Evolutionary conservation across 2,113 vertebrate genomes (phyloP), one percentile per base, ranked within the genome.

Genomic region (Ardeotis arabs): DNA sequence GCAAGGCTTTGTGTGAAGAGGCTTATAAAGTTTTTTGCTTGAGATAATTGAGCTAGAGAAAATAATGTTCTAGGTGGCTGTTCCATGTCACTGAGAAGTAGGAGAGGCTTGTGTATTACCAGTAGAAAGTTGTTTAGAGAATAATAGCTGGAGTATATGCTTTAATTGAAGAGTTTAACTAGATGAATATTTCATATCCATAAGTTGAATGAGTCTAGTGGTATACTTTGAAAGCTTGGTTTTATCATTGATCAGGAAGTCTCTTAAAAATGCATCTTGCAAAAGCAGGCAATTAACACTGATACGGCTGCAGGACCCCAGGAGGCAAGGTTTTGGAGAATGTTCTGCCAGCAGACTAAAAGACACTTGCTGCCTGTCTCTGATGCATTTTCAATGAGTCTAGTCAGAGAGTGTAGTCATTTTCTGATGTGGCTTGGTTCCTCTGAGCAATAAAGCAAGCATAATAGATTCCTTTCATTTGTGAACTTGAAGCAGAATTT

Each of bases 381-480:
- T 6, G 6, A 5, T 67, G 55, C 0, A 0, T 92, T 91, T 91
- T 84, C 2, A 72, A 8, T 0, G 0, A 69, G 49, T 55, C 78
- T 76, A 27, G 45, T 87, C 19, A 28, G 62, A 73, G 41, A 50
- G 17, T 59, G 4, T 28, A 58, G 63, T 77, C 0, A 14, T 77
- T 86, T 97, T 90, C 64, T 90, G 52, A 12, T 86, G 59, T 76
- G 58, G n/a, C 31, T 91, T 77, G 35, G 74, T 89, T 84, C 29
- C 56, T 90, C 21, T 49, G 56, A 52, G 35, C 62, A 4, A 29
- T 56, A 52, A n/a, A 49, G 69, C 68, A 85, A 33, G 45, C 31
- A 9, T 39, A 83, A 90, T 50, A 47, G 60, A 47, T 35, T 81
- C 50, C 27, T 95, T 94, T 95, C 55, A 35, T 58, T 91, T 83